phyloP scores from a whole-genome alignment of 2,113 vertebrate genomes.

The Theropithecus gelada region DNA sequence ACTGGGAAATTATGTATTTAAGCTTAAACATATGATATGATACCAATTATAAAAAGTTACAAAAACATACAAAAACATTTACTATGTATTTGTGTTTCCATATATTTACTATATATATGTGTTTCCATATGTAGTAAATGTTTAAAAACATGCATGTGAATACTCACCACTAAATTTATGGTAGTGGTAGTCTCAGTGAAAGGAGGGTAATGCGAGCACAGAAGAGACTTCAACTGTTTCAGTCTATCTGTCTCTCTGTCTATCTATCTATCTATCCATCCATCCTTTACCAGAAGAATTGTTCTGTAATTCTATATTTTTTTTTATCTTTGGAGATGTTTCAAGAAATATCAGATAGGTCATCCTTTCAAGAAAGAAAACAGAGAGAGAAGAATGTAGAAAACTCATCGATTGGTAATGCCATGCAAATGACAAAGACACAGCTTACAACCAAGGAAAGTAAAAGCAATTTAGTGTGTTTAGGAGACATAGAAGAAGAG shows the following conservation, averaged over 20 bases:
- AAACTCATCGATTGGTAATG: not conserved
- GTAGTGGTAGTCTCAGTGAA: not conserved
- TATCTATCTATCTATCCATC: not conserved
- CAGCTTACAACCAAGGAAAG: not conserved
- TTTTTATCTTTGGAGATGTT: not conserved
- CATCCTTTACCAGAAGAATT: not conserved
- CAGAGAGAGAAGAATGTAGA: not conserved
- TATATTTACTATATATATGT: no score
- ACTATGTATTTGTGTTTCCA: no score
- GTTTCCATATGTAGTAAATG: not conserved
- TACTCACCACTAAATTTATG: not conserved
- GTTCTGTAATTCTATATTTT: not conserved
- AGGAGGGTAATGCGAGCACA: not conserved
- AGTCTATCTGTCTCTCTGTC: not conserved
- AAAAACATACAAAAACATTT: not conserved
- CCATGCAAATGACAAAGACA: not conserved
- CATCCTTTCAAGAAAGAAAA: not conserved
- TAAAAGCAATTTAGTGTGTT: not conserved
- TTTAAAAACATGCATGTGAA: not conserved
- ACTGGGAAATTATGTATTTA: not conserved
- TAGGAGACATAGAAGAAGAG: not conserved
- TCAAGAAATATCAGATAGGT: not conserved
- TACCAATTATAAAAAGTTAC: not conserved
- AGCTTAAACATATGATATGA: not conserved
- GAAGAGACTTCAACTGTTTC: not conserved